Base-by-base conservation (phyloP, 2,797 vertebrate species). In the Schizopygopsis pylzovi region DNA sequence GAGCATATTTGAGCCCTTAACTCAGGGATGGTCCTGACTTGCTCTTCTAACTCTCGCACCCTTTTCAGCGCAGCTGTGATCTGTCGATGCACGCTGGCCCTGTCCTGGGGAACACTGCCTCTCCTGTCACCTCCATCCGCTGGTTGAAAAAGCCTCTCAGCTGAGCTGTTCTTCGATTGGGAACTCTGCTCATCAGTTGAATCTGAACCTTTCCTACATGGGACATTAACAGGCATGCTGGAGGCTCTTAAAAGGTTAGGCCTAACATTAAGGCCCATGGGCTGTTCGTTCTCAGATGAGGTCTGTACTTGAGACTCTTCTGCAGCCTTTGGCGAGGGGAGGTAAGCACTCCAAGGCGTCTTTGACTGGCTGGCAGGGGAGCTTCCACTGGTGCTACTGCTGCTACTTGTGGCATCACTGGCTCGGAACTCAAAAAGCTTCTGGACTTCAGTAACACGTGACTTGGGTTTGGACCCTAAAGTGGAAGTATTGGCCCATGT, bases 231-330 rank as follows among this genome's bases (percentile, higher is more conserved):
- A 0, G 98, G 98, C 97, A 99, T 96, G 93, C 98, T 99, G 73
- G 97, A 97, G 0, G 98, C 96, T 89, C 98, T 93, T 73, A 98
- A 91, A 59, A 99, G 94, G 90, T 98, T 97, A 0, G 98, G 98
- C 25, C 97, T 95, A 4, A 92, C 93, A 73, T 94, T 94, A 81
- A 92, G 92, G 1, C 89, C 89, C 1, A 86, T 83, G 9, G 90
- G 85, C 82, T 90, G 86, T 85, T 94, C 94, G 0, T 95, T 93
- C n/a, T 82, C 37, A 72, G 81, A 43, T 4, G 85, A 43, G 33
- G 88, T 77, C 68, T 33, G 90, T 85, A 77, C 20, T 43, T 4
- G 94, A 79, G 85, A 67, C 6, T 91, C 89, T 15, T 87, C 84
- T 52, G 93, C 93, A 39, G 93, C 90, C 90, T 92, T 94, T 2